phyloP scores from a whole-genome alignment of 2,888 invertebrate species.

The Euproctis similis region DNA sequence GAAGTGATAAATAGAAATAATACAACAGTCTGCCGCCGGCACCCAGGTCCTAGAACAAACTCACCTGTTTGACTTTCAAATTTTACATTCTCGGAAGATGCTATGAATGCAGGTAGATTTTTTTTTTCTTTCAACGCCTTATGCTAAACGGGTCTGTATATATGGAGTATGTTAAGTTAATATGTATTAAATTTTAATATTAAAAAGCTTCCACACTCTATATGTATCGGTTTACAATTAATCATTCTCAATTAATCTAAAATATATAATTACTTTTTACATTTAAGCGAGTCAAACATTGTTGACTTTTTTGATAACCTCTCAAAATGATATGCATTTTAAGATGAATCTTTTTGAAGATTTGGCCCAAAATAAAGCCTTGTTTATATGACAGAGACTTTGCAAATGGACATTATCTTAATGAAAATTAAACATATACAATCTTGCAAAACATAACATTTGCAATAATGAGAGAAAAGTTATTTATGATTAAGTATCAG shows the following conservation, averaged over 20 bases:
- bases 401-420: too few relatives aligned
- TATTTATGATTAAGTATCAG: slow-evolving; percentile 2
- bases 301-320: too few relatives aligned
- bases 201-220: slow-evolving; percentile 7
- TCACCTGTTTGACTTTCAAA: slow-evolving; percentile 58
- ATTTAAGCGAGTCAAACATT: too few relatives aligned
- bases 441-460: too few relatives aligned
- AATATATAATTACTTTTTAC: too few relatives aligned
- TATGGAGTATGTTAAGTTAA: slow-evolving; percentile 20
- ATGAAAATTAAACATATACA: too few relatives aligned
- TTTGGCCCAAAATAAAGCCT: too few relatives aligned
- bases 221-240: too few relatives aligned
- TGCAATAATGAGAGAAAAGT: too few relatives aligned
- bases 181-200: slow-evolving; percentile 16
- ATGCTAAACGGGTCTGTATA: slow-evolving; percentile 26
- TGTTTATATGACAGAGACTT: too few relatives aligned
- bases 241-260: background rate
- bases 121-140: slow-evolving; percentile 33
- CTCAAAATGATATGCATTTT: too few relatives aligned
- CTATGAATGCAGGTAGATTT: slow-evolving; percentile 53
- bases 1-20: slow-evolving; percentile 37
- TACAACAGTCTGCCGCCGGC: slow-evolving; percentile 20
- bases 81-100: slow-evolving; percentile 61
- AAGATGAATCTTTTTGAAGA: too few relatives aligned
- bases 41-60: slow-evolving; percentile 42